Evolutionary conservation across 2,797 vertebrate species (phyloP), one percentile per base, ranked within the genome.

Genomic region (Eleutherodactylus coqui): DNA sequence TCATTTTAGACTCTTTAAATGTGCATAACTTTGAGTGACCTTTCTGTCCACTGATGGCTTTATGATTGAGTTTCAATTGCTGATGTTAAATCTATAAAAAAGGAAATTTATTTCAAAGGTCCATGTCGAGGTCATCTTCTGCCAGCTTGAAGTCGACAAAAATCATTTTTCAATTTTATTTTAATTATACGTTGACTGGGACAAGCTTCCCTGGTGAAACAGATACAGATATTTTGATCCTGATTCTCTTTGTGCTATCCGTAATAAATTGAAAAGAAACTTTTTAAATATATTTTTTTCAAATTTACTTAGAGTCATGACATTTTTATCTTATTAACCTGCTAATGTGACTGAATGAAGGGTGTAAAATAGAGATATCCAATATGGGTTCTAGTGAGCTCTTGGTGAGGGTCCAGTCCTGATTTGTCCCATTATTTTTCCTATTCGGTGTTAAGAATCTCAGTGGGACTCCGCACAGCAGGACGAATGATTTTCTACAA

Each of bases 21-120:
- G 36, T 41, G 45, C 32, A 51, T 85, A 70, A 70, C 83, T 85
- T 78, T 78, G 43, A 51, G 45, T 70, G 75, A 85, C 83, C 83
- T 85, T 84, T 84, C 34, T 79, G 83, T 51, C 83, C 47, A 70
- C 62, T 79, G 58, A 85, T 79, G 75, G 75, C 34, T 78, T 85
- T 77, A 75, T 84, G 73, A 62, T 75, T 64, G 64, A 69, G 83
- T 77, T 62, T 43, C 45, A 85, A 85, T 78, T 41, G 60, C 75
- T 85, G 62, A 78, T 85, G 45, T 51, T 51, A 85, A 27, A 84
- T 84, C 45, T 64, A 64, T 64, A 62, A 84, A 72, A 60, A 49
- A 72, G 67, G 41, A 49, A 27, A 84, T 84, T 77, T 76, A 84
- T 84, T 77, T 77, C 43, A 84, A 77, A 84, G 73, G 73, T 41